A percentile compares a stretch with the other conserved stretches of the same genome.
Conservation (phyloP, 2,888 invertebrate species). For the Pyrgus malvae region DNA sequence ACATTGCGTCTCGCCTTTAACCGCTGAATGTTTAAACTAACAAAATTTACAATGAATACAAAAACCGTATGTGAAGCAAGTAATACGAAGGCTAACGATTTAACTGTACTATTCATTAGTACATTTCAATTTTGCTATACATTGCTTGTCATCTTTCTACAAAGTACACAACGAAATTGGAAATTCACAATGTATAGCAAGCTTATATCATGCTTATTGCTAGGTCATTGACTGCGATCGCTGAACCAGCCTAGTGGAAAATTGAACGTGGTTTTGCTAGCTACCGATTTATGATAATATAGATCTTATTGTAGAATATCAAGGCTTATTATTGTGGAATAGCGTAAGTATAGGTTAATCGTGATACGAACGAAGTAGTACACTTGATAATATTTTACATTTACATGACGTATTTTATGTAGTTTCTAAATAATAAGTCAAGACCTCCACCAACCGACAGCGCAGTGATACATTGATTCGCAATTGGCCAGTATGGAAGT, state of each 20-base stretch:
- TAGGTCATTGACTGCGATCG: constrained; percentile 16
- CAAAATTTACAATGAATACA: background rate
- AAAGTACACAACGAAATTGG: background rate
- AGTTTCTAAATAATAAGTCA: too few relatives aligned
- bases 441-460: too few relatives aligned
- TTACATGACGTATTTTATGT: too few relatives aligned
- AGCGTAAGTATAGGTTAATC: too few relatives aligned
- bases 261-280: background rate
- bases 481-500: too few relatives aligned
- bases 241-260: constrained; percentile 6
- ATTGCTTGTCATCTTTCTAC: background rate
- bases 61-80: too few relatives aligned
- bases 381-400: too few relatives aligned
- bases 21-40: background rate
- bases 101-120: background rate
- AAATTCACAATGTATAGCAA: background rate
- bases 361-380: too few relatives aligned
- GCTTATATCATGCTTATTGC: background rate
- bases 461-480: too few relatives aligned
- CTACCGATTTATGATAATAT: background rate
- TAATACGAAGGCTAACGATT: too few relatives aligned
- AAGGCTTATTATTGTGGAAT: background rate
- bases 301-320: background rate
- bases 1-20: background rate
- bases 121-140: background rate